Percentiles rank a stretch among this genome's conserved stretches.
phyloP scores from a whole-genome alignment of 1,140 invertebrate species.

The Zaprionus africanus region DNA sequence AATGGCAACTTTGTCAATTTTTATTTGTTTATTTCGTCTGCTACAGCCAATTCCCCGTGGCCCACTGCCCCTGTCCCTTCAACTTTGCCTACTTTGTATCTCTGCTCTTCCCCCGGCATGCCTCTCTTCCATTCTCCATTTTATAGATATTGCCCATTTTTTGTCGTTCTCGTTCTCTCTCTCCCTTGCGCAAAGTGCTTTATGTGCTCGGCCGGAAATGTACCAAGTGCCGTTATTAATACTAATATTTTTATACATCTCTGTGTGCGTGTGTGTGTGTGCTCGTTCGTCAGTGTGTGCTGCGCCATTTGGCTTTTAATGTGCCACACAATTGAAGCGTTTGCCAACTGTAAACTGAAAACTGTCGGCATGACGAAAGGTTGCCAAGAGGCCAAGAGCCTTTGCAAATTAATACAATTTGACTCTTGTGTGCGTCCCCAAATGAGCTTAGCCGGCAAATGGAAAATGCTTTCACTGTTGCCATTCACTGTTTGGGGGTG shows the following conservation, averaged over 20 bases:
- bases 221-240: slow-evolving; percentile 69
- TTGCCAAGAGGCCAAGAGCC: slow-evolving; percentile 26
- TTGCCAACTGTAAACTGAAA: slow-evolving; percentile 34
- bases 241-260: slow-evolving; percentile 61
- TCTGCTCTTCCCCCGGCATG: not conserved
- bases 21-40: slow-evolving; percentile 49
- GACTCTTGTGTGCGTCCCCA: slow-evolving; percentile 16
- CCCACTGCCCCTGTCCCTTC: not conserved
- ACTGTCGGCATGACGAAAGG: slow-evolving; percentile 41
- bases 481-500: not conserved
- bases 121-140: not conserved
- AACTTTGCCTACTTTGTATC: not conserved
- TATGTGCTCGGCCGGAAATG: slow-evolving; percentile 51
- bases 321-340: slow-evolving; percentile 52
- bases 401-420: slow-evolving; percentile 45
- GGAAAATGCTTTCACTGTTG: slow-evolving; percentile 7
- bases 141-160: slow-evolving; percentile 42
- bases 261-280: slow-evolving; percentile 38
- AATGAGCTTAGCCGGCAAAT: slow-evolving; percentile 24
- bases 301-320: slow-evolving; percentile 68
- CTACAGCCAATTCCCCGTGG: not conserved
- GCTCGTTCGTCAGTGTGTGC: too few relatives aligned
- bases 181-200: slow-evolving; percentile 48
- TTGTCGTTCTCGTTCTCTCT: not conserved
- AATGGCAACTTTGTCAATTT: slow-evolving; percentile 53